Base-by-base conservation (phyloP, 2,888 invertebrate genomes). In the Polyploca ridens region DNA sequence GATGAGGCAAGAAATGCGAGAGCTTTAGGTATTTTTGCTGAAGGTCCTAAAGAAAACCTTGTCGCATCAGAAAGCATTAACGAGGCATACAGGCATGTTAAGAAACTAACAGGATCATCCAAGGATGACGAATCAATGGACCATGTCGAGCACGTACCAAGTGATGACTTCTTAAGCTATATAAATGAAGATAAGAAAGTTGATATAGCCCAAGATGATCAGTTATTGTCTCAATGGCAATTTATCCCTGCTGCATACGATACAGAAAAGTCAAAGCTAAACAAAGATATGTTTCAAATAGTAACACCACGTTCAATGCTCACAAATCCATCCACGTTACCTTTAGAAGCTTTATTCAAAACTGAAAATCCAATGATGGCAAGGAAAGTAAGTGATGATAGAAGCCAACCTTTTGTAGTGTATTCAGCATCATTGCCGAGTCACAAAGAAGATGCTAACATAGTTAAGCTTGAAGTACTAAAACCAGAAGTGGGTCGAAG, bases 321-420 rank as follows among this genome's bases (percentile, higher is more conserved):
- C 0, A 91, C 87, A 10, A 95, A 96, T 83, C 95, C 95, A 1
- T 96, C 96, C 0, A 96, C 96, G 0, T 94, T 97, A 69, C 89
- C 96, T 13, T 84, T 97, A 70, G 96, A 97, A 88, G 96, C 95
- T 2, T 86, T 97, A 10, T 97, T 97, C 76, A 95, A 95, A 81
- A 94, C 94, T 65, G 90, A 95, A 79, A 90, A 88, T 63, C 92
- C 94, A 0, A 66, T 83, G 3, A 85, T 78, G 68, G 85, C 86
- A 5, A 85, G 82, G 67, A 88, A 88, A 81, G 71, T 84, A 3
- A 79, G 69, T 64, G 76, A 82, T 46, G 78, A 79, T n/a, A 77
- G 74, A n/a, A 88, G 83, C 38, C 87, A 90, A 73, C 93, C 94
- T 0, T 94, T 92, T 75, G 80, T 93, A 3, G 93, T 95, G 0